Base-by-base conservation (phyloP, 2,888 invertebrate genomes). In the Stramonita haemastoma region DNA sequence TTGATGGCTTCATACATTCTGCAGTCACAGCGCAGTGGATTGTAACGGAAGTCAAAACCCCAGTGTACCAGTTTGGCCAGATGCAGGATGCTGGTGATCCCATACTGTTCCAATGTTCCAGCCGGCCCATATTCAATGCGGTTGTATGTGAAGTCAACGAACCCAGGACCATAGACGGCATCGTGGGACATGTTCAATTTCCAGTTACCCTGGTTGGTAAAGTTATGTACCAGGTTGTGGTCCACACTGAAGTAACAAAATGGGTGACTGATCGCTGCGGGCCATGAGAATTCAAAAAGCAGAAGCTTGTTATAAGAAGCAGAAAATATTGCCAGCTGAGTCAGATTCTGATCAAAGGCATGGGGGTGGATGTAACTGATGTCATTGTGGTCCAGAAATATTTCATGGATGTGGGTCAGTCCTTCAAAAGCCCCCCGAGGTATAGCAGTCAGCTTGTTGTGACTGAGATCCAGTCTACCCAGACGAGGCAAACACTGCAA, bases 1-100 rank as follows among this genome's bases (percentile, higher is more conserved):
- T 34, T 57, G 6, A 88, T 34, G 0, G 79, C 17, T 1, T 83
- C 83, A 57, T 88, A 88, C 4, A 83, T 0, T 2, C 60, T 46
- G 88, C 88, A 88, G 83, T 88, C 88, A 34, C 88, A 88, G 36
- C 34, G 77, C 32, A 87, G 73, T 17, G 87, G 87, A 46, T 87
- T 87, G 79, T 87, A 46, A 34, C 87, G 87, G 34, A 87, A 87
- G 36, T 87, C 87, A 32, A 87, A 87, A n/a, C 79, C 77, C 87
- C 87, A 87, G 15, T 29, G 0, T 17, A 57, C n/a, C 29, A 87
- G 77, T 29, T 36, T 57, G 26, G 32, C 56, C 56, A 36, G 34
- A 5, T 87, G 19, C n/a, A 29, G 22, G 29, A 87, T 17, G 57
- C 36, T 87, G n/a, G 77, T 29, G 15, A 87, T 77, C 22, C 87